Base-by-base conservation (phyloP, 1,140 invertebrate genomes). In the Sinonovacula constricta region DNA sequence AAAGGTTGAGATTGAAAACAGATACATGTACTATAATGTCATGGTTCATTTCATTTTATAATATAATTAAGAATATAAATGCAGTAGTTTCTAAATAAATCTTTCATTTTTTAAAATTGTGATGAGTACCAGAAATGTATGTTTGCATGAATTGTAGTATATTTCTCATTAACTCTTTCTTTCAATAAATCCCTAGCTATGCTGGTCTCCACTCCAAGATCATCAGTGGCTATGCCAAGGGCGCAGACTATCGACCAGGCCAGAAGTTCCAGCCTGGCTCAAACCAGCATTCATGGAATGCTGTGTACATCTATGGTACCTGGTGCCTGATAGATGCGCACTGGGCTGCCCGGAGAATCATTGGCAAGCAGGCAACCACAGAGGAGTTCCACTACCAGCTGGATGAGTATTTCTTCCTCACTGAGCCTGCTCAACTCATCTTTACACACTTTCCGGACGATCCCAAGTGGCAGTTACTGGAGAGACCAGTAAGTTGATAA, bases 401-500 rank as follows among this genome's bases (percentile, higher is more conserved):
- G 14, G 90, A 91, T 71, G 88, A 90, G 56, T 91, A 91, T 65
- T 91, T 91, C 82, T 91, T 91, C 85, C 75, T 90, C 63, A 86
- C 89, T 2, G 89, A 91, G 75, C 90, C 90, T 22, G 86, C 87
- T 67, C 90, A 91, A 76, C 83, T 91, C 10, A 91, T 91, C 62
- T 91, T 90, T 81, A 91, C 90, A 18, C 91, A 91, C 79, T 91
- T 89, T 72, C 91, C 91, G 3, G 89, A 91, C 60, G 89, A 91
- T 39, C 28, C 74, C 2, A 86, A 90, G 56, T 91, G 91, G 91
- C 91, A 91, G 82, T 80, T 91, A 56, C 78, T 91, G 18, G 87
- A 91, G 39, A 69, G 83, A 26, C 81, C 83, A 4, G 83, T 77
- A 51, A 39, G 33, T 30, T 31, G 18, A n/a, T 45, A 45, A 18